phyloP scores from a whole-genome alignment of 2,888 invertebrate species.

The Amaurobius ferox region DNA sequence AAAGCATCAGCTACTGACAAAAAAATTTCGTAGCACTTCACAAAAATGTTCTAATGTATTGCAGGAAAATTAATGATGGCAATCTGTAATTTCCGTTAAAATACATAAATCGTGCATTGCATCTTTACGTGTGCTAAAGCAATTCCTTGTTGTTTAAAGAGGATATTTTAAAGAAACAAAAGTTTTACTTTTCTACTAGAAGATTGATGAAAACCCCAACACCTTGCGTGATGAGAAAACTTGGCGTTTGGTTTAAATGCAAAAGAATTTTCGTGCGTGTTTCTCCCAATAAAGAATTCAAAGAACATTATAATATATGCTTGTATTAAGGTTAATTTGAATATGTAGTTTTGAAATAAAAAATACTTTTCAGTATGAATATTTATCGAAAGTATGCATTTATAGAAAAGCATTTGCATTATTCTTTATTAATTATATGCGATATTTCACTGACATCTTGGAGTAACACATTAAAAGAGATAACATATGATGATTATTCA shows the following conservation, averaged over 20 bases:
- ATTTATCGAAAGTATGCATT: no score
- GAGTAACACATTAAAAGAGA: no score
- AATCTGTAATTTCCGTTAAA: background rate
- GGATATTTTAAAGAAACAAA: background rate
- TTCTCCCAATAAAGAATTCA: background rate
- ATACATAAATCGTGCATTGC: background rate
- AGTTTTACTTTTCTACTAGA: background rate
- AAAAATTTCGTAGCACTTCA: no score
- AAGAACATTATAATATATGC: background rate
- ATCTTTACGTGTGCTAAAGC: background rate
- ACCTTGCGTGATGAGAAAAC: background rate
- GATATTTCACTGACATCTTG: no score
- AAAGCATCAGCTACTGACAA: no score
- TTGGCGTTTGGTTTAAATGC: background rate
- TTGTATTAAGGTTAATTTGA: background rate
- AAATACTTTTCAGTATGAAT: no score
- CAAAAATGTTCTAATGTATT: no score
- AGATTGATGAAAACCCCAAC: constrained; percentile 2
- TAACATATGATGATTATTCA: no score
- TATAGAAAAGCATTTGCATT: no score
- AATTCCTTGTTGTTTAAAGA: background rate
- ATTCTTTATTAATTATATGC: no score
- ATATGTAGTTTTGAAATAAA: background rate
- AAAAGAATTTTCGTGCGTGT: background rate
- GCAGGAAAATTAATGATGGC: no score